Conservation (phyloP, 2,888 invertebrate genomes). For the Drosophila gaucha region DNA sequence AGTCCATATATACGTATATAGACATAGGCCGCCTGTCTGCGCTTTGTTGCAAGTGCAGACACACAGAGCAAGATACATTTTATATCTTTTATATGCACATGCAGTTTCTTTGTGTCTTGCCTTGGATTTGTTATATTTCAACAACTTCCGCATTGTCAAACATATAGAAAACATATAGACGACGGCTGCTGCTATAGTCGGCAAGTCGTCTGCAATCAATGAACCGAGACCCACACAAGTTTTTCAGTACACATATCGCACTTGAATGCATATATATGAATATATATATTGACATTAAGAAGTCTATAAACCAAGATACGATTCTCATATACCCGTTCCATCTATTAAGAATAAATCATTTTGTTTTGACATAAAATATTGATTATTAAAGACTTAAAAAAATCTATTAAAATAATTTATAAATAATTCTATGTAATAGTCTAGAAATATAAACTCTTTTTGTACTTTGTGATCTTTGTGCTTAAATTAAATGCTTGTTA, state of each 20-base stretch:
- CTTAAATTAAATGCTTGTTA: too few species aligned
- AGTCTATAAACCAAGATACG: background rate
- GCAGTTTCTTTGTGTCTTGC: slow-evolving; percentile 73
- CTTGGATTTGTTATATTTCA: slow-evolving; percentile 74
- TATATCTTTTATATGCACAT: slow-evolving; percentile 46
- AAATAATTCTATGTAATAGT: too few species aligned
- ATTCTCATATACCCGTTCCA: background rate
- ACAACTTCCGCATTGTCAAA: slow-evolving; percentile 79
- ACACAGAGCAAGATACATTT: slow-evolving; percentile 29
- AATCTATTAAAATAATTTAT: too few species aligned
- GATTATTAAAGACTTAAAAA: too few species aligned
- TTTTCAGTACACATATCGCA: slow-evolving; percentile 27
- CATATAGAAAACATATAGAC: slow-evolving; percentile 54
- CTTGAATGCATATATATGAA: slow-evolving; percentile 5
- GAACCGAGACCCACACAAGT: slow-evolving; percentile 57
- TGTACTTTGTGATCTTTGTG: background rate
- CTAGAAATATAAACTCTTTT: too few species aligned
- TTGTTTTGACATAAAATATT: too few species aligned
- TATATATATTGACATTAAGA: slow-evolving; percentile 20
- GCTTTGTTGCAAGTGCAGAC: slow-evolving; percentile 70
- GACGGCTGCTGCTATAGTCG: slow-evolving; percentile 7
- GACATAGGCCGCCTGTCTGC: slow-evolving; percentile 47
- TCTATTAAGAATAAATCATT: too few species aligned
- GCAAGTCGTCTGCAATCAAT: slow-evolving; percentile 63
- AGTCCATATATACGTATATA: slow-evolving; percentile 21